A percentile compares a stretch with the other conserved stretches of the same genome.
These are phyloP conservation scores for Drosophila persimilis DNA, from an alignment of 1,140 invertebrate species.

Conservation along the genomic window DNA sequence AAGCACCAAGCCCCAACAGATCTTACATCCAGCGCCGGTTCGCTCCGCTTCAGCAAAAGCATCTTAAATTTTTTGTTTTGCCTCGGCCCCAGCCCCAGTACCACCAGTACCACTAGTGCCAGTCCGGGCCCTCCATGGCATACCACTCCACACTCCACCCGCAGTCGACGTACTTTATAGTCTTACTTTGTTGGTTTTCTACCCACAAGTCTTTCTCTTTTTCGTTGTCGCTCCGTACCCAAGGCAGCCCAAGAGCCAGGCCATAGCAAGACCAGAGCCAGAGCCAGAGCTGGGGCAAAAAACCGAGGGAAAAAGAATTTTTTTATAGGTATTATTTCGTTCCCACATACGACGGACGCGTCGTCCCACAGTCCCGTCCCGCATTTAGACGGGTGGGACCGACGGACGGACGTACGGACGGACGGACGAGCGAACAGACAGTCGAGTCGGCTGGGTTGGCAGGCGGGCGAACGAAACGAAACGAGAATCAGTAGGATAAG, in stretches of 20 bases:
- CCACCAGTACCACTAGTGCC: constrained; percentile 1
- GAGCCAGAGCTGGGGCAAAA: constrained; percentile 50
- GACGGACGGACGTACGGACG: constrained; percentile 1
- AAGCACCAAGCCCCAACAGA: constrained; percentile 49
- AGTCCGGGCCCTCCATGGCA: constrained; percentile 8
- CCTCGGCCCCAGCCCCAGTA: constrained; percentile 17
- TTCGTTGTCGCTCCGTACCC: constrained; percentile 66
- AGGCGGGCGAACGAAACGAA: constrained; percentile 37
- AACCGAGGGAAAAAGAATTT: constrained; percentile 64
- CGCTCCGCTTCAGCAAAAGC: constrained; percentile 70
- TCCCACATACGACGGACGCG: constrained; percentile 77
- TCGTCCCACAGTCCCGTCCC: constrained; percentile 63
- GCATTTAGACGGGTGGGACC: constrained; percentile 20
- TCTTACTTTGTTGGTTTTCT: constrained; percentile 82
- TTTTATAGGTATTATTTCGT: constrained; percentile 80
- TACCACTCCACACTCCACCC: constrained; percentile 7
- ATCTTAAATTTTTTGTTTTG: constrained; percentile 73
- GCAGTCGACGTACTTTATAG: constrained; percentile 70
- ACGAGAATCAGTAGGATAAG: constrained; percentile 50
- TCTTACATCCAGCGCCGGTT: constrained; percentile 57
- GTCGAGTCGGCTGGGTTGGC: constrained; percentile 4
- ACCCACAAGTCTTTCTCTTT: constrained; percentile 81
- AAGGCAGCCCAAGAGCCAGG: constrained; percentile 29
- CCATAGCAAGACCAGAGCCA: constrained; percentile 14
- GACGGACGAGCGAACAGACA: not conserved